Evolutionary conservation across 2,113 vertebrate species (phyloP).

Genomic region (Ictidomys tridecemlineatus): DNA sequence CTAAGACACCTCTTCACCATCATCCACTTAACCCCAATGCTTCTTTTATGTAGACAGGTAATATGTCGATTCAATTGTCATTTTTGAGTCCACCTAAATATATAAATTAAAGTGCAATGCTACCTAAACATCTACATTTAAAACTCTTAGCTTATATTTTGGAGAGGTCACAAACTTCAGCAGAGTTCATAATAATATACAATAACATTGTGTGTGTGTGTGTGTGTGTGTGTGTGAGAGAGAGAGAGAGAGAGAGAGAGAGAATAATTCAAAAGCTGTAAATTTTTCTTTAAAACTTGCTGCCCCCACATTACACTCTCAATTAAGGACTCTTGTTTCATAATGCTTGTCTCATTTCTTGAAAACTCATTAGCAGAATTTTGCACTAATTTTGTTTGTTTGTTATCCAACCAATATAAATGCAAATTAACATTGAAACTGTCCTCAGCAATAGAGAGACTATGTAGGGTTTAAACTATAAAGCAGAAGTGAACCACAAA

Average conservation of each 20-base stretch:
- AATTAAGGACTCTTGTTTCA: background rate
- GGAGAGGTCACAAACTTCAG: background rate
- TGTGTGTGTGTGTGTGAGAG: no score
- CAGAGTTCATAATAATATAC: background rate
- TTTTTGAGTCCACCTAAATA: background rate
- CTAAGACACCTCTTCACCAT: background rate
- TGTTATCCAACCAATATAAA: constrained; percentile 58
- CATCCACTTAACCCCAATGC: background rate
- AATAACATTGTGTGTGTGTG: background rate
- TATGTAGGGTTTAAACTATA: constrained; percentile 22
- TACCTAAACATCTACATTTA: background rate
- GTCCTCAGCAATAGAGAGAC: constrained; percentile 40
- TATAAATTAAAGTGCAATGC: background rate
- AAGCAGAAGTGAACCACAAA: constrained; percentile 63
- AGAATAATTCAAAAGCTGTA: background rate
- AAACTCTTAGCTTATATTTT: background rate
- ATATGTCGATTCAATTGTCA: background rate
- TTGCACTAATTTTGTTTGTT: constrained; percentile 48
- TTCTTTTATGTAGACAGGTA: background rate
- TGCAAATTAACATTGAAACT: constrained; percentile 39
- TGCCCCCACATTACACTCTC: background rate
- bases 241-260: no score
- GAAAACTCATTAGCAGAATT: constrained; percentile 53
- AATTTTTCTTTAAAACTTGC: background rate
- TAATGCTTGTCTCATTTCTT: background rate